These are phyloP conservation scores for Hepsetus odoe DNA, from an alignment of 2,113 vertebrate species.

Conservation along the genomic window DNA sequence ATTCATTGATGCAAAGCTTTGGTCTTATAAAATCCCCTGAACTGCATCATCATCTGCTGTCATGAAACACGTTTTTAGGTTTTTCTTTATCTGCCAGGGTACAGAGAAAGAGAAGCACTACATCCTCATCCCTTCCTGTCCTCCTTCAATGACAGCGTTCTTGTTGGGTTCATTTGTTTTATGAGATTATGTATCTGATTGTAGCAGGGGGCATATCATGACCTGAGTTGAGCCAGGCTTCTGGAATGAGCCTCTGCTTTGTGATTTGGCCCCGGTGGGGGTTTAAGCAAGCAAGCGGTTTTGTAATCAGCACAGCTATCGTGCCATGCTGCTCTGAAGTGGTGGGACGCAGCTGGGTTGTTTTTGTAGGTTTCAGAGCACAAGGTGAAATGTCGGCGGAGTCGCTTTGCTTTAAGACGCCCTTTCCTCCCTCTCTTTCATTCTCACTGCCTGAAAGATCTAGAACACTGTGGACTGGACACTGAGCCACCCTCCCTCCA, in stretches of 20 bases:
- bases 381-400: slow-evolving; percentile 7
- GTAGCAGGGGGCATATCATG: not conserved
- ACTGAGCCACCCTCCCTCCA: not conserved
- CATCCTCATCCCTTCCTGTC: not conserved
- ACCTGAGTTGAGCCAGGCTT: slow-evolving; percentile 29
- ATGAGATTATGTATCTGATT: not conserved
- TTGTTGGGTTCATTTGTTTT: not conserved
- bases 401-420: not conserved
- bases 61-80: not conserved
- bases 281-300: slow-evolving; percentile 44
- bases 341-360: slow-evolving; percentile 2
- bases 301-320: slow-evolving; percentile 33
- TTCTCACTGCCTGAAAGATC: not conserved
- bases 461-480: slow-evolving; percentile 16
- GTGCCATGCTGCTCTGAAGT: slow-evolving; percentile 15
- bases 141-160: not conserved
- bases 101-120: not conserved
- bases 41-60: slow-evolving; percentile 8
- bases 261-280: not conserved
- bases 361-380: not conserved
- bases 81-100: not conserved
- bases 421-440: not conserved
- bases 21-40: not conserved
- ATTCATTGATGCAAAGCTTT: not conserved
- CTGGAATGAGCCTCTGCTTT: slow-evolving; percentile 23